A percentile compares a stretch with the other conserved stretches of the same genome.
These are phyloP conservation scores for Lepilemur ruficaudatus DNA, from an alignment of 2,797 vertebrate species.

Conservation along the genomic window DNA sequence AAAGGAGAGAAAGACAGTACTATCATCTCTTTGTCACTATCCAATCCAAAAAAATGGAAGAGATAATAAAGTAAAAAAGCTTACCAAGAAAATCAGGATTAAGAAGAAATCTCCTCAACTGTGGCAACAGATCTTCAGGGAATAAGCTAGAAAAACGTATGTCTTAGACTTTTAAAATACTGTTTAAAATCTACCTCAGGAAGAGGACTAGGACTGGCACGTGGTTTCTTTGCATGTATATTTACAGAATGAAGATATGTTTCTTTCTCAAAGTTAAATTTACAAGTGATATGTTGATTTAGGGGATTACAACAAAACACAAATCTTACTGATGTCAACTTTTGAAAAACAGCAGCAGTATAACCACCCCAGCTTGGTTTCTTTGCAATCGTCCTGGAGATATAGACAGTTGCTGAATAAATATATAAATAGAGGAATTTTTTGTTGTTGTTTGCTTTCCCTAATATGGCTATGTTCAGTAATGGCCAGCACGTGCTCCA, in stretches of 20 bases:
- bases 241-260: conserved; percentile 36
- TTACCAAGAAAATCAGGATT: conserved; percentile 44
- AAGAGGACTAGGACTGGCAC: conserved; percentile 1
- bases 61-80: conserved; percentile 7
- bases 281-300: conserved; percentile 44
- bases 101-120: conserved; percentile 10
- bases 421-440: background rate
- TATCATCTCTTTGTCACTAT: background rate
- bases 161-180: conserved; percentile 37
- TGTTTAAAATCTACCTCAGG: conserved; percentile 34
- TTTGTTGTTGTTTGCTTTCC: conserved; percentile 36
- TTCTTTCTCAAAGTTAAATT: conserved; percentile 45
- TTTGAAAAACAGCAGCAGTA: conserved; percentile 36
- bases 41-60: conserved; percentile 24
- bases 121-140: conserved; percentile 47
- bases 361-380: conserved; percentile 34
- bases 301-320: conserved; percentile 27
- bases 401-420: conserved; percentile 42
- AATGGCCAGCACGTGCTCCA: conserved; percentile 41
- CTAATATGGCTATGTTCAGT: conserved; percentile 49
- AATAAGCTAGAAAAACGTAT: conserved; percentile 13
- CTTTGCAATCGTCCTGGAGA: conserved; percentile 55
- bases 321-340: conserved; percentile 34
- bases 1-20: background rate
- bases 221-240: background rate